Evolutionary conservation across 2,888 invertebrate genomes (phyloP).

Genomic region (Drosophila anomelani): DNA sequence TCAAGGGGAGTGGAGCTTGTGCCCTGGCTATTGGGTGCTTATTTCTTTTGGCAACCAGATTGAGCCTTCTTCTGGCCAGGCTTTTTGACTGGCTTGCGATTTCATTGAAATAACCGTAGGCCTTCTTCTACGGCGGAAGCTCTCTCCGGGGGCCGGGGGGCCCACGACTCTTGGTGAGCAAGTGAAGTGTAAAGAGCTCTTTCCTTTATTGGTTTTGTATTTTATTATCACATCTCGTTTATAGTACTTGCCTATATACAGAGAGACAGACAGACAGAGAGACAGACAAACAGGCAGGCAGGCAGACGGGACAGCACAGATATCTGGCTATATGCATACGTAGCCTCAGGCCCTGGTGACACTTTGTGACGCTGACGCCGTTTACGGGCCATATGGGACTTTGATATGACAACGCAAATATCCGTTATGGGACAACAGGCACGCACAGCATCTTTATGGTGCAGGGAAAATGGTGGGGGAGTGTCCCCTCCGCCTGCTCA

Average conservation of each 20-base stretch:
- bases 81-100: conserved; percentile 43
- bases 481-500: not conserved
- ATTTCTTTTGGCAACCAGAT: not conserved
- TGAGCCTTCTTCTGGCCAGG: conserved; percentile 48
- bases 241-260: conserved; percentile 48
- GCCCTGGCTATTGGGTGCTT: conserved; percentile 7
- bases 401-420: conserved; percentile 84
- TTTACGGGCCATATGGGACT: conserved; percentile 85
- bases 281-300: not conserved
- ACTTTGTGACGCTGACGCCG: conserved; percentile 63
- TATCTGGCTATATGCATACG: conserved; percentile 17
- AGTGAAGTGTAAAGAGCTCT: conserved; percentile 84
- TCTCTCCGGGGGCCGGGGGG: conserved; percentile 50
- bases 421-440: conserved; percentile 75
- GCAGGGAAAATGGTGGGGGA: not conserved
- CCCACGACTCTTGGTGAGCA: conserved; percentile 76
- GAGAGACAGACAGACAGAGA: not conserved
- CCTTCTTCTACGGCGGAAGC: conserved; percentile 70
- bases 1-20: too few species aligned
- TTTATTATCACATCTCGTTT: conserved; percentile 82
- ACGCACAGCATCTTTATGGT: conserved; percentile 60
- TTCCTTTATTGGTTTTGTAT: conserved; percentile 84
- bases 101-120: conserved; percentile 80
- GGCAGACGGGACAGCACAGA: conserved; percentile 5
- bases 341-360: conserved; percentile 77